phyloP scores from a whole-genome alignment of 2,888 invertebrate species.

The Tipula unca region DNA sequence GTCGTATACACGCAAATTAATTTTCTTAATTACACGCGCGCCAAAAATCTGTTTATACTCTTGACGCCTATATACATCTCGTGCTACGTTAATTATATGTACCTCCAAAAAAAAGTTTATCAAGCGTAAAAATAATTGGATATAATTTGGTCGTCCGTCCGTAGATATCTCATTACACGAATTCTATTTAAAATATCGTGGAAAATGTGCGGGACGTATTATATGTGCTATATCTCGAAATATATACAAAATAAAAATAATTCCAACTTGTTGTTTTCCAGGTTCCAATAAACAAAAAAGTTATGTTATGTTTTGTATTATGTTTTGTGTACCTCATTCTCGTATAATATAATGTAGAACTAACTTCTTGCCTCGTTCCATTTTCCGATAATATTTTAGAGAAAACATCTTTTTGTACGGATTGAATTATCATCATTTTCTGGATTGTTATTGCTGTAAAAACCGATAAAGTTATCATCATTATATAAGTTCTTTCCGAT shows the following conservation, averaged over 20 bases:
- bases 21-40: background rate
- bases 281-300: background rate
- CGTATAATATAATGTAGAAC: background rate
- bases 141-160: background rate
- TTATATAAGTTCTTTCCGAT: background rate
- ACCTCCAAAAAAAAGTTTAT: background rate
- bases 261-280: background rate
- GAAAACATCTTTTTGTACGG: background rate
- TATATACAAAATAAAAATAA: background rate
- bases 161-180: background rate
- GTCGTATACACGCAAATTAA: background rate
- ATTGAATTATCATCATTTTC: background rate
- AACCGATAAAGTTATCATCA: background rate
- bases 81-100: background rate
- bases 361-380: background rate
- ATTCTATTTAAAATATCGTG: background rate
- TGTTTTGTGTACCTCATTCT: too few species aligned
- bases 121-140: background rate
- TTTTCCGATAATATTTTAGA: background rate
- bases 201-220: background rate
- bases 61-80: background rate
- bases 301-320: background rate
- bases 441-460: background rate
- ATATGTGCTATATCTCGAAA: background rate
- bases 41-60: background rate